Percentiles rank a stretch among this genome's conserved stretches.
These are phyloP conservation scores for Teinopalpus imperialis DNA, from an alignment of 2,888 invertebrate species.

Conservation along the genomic window DNA sequence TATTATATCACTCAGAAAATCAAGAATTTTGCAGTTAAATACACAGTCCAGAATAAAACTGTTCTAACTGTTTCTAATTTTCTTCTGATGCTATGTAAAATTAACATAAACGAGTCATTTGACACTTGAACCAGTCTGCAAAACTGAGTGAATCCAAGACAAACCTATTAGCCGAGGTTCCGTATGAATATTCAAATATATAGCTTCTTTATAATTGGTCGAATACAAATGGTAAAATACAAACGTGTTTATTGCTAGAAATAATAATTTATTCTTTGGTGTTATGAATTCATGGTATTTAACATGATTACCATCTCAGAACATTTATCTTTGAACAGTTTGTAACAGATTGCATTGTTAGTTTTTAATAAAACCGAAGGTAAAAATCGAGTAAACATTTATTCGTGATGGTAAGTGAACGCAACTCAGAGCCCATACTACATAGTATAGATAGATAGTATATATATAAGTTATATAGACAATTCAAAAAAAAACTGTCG, in stretches of 20 bases:
- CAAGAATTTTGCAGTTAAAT: conserved; percentile 31
- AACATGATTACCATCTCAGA: too few species aligned
- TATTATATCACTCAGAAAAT: conserved; percentile 37
- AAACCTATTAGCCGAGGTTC: conserved; percentile 60
- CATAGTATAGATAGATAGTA: too few species aligned
- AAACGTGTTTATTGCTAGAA: neutral
- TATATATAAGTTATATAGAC: too few species aligned
- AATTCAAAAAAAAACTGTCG: too few species aligned
- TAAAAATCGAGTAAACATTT: too few species aligned
- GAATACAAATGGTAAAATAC: neutral
- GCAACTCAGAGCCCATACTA: too few species aligned
- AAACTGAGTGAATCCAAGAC: conserved; percentile 32
- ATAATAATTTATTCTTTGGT: too few species aligned
- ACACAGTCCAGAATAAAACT: conserved; percentile 16
- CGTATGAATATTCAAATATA: conserved; percentile 58
- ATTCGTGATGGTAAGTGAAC: too few species aligned
- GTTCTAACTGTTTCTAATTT: conserved; percentile 22
- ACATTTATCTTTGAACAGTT: too few species aligned
- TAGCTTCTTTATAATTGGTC: conserved; percentile 34
- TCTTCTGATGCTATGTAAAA: conserved; percentile 42
- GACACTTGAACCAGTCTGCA: conserved; percentile 33
- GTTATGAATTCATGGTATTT: too few species aligned
- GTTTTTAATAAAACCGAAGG: too few species aligned
- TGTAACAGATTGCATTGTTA: too few species aligned
- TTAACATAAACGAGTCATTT: conserved; percentile 47